Evolutionary conservation across 2,888 invertebrate species (phyloP).

Genomic region (Chrysolina oricalcia): DNA sequence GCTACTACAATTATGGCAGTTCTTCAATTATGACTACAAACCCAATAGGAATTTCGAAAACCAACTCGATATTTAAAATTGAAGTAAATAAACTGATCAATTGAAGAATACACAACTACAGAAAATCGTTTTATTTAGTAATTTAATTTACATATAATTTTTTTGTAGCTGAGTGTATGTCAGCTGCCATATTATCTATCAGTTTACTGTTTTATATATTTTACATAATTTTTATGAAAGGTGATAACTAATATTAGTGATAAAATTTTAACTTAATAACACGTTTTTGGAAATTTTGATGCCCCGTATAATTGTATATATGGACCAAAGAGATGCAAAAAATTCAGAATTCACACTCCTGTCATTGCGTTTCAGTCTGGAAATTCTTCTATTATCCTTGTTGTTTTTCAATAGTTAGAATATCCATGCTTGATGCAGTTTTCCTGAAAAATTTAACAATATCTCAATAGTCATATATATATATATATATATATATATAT

Average conservation of each 20-base stretch:
- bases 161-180: slow-evolving; percentile 31
- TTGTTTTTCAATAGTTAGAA: too few species aligned
- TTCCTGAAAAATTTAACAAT: too few species aligned
- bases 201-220: slow-evolving; percentile 41
- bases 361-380: too few species aligned
- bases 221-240: slow-evolving; percentile 39
- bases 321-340: too few species aligned
- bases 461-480: too few species aligned
- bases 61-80: background rate
- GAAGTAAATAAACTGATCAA: slow-evolving; percentile 1
- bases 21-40: background rate
- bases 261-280: background rate
- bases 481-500: too few species aligned
- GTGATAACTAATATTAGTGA: slow-evolving; percentile 44
- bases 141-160: background rate
- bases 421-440: too few species aligned
- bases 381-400: too few species aligned
- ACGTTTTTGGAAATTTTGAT: background rate
- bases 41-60: background rate
- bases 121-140: background rate
- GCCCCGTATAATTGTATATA: background rate
- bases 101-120: slow-evolving; percentile 4
- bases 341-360: too few species aligned
- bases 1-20: background rate
- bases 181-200: slow-evolving; percentile 47